Evolutionary conservation across 2,888 invertebrate species (phyloP), one percentile per base, ranked within the genome.

Genomic region (Eristalinus sepulchralis): DNA sequence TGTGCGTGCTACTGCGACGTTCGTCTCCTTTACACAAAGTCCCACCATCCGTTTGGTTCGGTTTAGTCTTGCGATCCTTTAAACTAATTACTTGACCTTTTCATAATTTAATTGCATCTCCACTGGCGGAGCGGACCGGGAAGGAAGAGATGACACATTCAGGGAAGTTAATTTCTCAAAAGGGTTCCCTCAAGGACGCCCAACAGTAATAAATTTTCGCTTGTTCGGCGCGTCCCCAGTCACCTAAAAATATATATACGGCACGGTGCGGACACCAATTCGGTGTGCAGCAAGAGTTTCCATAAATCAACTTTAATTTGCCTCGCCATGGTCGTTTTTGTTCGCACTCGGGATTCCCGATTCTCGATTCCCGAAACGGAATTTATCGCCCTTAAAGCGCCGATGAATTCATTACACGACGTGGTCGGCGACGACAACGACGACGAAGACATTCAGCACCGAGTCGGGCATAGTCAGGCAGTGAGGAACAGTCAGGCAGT

Each of bases 11-110:
- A 8, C 34, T 34, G 34, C 10, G 10, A 34, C 34, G 2, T 5
- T 27, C 27, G 27, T 27, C 27, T 27, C 27, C 2, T 27, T 27
- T 27, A 99, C 95, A 99, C 99, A 94, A 99, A 99, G 93, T 98
- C 99, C 91, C 99, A 99, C 94, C 96, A 27, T 27, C 27, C 2
- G 2, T 27, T 27, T 27, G 27, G 27, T 27, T 27, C 5, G 27
- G 99, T 47, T 47, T 17, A 8, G 47, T 47, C n/a, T 47, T 72
- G 55, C 20, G 33, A 27, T 75, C 17, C 60, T 13, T 68, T 33
- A 13, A 67, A 24, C 33, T 70, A 83, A 83, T 79, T 79, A 83
- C 59, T 71, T 80, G 84, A 84, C 84, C 84, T 71, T 84, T 70
- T 84, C 70, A 64, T 80, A 84, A 84, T 80, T 72, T 67, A 76